Conservation (phyloP, 1,140 invertebrate species). For the Anthonomus grandis region DNA sequence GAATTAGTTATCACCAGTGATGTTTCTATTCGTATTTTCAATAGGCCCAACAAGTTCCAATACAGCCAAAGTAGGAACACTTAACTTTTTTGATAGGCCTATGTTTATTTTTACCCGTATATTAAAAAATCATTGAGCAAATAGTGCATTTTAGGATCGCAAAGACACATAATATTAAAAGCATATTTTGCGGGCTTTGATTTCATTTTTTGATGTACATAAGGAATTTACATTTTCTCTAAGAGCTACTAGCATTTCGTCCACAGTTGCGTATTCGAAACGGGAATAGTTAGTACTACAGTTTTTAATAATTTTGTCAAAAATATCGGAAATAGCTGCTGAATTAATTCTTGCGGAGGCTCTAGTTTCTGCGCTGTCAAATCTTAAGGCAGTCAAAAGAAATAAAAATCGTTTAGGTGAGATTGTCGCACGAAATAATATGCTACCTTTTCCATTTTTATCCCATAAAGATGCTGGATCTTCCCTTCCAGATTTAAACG, state of each 20-base stretch:
- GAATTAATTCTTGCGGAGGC: conserved; percentile 4
- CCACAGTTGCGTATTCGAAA: conserved; percentile 3
- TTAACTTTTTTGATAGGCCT: conserved; percentile 12
- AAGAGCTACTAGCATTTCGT: no score
- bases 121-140: conserved; percentile 13
- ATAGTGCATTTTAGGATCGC: conserved; percentile 13
- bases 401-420: conserved; percentile 14
- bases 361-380: conserved; percentile 18
- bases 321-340: conserved; percentile 19
- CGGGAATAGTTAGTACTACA: conserved; percentile 14
- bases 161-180: conserved; percentile 12
- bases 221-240: conserved; percentile 10
- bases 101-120: conserved; percentile 4
- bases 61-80: conserved; percentile 14
- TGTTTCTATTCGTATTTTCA: conserved; percentile 14
- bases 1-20: conserved; percentile 16
- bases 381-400: conserved; percentile 14
- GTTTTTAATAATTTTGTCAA: conserved; percentile 20
- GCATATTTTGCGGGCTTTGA: conserved; percentile 18
- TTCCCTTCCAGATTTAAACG: conserved; percentile 16
- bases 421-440: conserved; percentile 23
- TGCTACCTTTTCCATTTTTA: conserved; percentile 14
- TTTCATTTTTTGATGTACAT: conserved; percentile 21
- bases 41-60: conserved; percentile 13
- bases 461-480: conserved; percentile 12